Conservation (phyloP, 2,113 vertebrate genomes). For the Camelus bactrianus region DNA sequence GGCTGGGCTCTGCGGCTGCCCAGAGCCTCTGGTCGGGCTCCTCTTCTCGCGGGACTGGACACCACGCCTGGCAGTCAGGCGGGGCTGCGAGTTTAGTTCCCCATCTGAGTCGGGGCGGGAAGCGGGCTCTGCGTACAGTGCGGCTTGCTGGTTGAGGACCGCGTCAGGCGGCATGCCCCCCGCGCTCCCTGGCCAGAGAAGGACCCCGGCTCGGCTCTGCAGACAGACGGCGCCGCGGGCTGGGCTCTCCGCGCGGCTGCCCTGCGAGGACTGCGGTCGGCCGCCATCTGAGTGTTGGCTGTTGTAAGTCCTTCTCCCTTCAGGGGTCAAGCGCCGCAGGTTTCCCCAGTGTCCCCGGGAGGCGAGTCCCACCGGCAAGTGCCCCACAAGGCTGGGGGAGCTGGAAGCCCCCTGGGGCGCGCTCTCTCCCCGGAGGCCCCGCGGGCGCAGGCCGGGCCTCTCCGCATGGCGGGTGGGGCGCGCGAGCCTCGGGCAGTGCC, state of each 20-base stretch:
- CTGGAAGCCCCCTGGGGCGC: too few species aligned
- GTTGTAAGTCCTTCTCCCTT: not conserved
- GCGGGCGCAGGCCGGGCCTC: rapidly evolving
- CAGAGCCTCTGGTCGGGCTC: not conserved
- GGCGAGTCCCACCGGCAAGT: not conserved
- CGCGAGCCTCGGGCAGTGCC: too few species aligned
- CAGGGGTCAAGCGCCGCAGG: not conserved
- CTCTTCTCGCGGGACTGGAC: not conserved
- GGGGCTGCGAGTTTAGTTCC: not conserved
- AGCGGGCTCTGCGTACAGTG: not conserved
- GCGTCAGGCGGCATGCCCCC: not conserved
- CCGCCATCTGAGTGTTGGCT: not conserved
- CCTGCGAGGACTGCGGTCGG: not conserved
- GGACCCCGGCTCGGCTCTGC: too few species aligned
- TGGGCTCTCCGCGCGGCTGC: not conserved
- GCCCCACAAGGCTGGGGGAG: not conserved
- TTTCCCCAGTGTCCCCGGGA: not conserved
- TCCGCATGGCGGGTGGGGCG: rapidly evolving
- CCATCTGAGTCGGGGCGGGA: not conserved
- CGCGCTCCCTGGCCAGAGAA: not conserved
- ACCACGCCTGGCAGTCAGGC: not conserved
- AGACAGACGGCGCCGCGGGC: not conserved
- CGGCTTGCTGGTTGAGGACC: not conserved
- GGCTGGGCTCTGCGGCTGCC: rapidly evolving
- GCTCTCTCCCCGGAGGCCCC: not conserved